Evolutionary conservation across 1,140 invertebrate genomes (phyloP).

Genomic region (Ridgeia piscesae): DNA sequence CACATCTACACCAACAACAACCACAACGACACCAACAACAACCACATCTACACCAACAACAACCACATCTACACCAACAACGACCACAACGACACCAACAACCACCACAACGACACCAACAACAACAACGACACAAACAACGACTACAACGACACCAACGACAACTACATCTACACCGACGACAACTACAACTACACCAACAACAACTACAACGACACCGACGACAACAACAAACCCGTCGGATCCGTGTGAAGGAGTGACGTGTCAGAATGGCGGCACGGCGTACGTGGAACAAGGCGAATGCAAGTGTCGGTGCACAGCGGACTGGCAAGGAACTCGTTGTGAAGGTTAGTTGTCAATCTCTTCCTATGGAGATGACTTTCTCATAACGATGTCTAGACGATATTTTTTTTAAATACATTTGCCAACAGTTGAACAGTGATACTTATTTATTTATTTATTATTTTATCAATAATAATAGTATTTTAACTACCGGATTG

Average conservation of each 20-base stretch:
- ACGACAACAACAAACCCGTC: background rate
- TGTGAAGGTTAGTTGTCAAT: background rate
- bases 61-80: background rate
- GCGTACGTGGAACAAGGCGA: background rate
- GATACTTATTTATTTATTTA: no score
- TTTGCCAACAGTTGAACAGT: no score
- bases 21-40: background rate
- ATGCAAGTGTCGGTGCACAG: background rate
- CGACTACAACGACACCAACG: background rate
- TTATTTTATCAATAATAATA: no score
- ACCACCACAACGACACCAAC: background rate
- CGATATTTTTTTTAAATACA: background rate
- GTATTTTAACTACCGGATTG: no score
- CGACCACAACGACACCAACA: background rate
- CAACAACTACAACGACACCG: background rate
- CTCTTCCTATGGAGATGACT: background rate
- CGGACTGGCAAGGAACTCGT: background rate
- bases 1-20: background rate
- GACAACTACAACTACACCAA: background rate
- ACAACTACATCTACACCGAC: background rate
- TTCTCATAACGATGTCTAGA: background rate
- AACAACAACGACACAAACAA: background rate
- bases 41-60: background rate
- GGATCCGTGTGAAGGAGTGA: background rate
- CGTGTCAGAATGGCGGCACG: background rate